These are phyloP conservation scores for Sisor rabdophorus DNA, from an alignment of 2,113 vertebrate species.

Conservation along the genomic window DNA sequence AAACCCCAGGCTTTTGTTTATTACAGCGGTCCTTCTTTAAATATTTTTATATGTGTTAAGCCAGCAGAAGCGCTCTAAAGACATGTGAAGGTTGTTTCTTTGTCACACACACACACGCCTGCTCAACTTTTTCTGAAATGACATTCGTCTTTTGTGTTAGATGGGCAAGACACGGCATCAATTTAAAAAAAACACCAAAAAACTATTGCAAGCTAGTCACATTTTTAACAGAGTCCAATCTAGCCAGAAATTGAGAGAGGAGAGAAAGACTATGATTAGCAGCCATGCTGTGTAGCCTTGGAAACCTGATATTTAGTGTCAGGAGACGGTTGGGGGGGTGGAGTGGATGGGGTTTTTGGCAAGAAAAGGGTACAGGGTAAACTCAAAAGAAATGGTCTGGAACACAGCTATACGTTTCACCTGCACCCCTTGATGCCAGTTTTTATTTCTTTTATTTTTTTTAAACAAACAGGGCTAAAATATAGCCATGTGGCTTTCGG, in stretches of 20 bases:
- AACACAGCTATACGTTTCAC: slow-evolving; percentile 44
- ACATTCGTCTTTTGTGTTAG: not conserved
- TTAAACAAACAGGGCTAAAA: not conserved
- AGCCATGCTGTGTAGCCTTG: slow-evolving; percentile 58
- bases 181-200: too few species aligned
- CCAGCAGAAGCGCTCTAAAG: not conserved
- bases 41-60: not conserved
- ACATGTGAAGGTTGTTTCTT: not conserved
- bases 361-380: slow-evolving; percentile 12
- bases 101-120: not conserved
- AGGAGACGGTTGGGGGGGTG: slow-evolving; percentile 29
- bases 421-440: slow-evolving; percentile 30
- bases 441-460: too few species aligned
- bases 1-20: slow-evolving; percentile 34
- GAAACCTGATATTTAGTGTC: slow-evolving; percentile 58
- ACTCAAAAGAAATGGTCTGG: slow-evolving; percentile 54
- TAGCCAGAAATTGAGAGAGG: not conserved
- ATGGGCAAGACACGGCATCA: slow-evolving; percentile 6
- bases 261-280: slow-evolving; percentile 49
- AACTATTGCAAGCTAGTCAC: slow-evolving; percentile 37
- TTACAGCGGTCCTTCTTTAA: slow-evolving; percentile 36
- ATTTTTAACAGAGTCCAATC: slow-evolving; percentile 45
- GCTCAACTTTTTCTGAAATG: not conserved
- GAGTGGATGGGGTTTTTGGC: slow-evolving; percentile 19
- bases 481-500: slow-evolving; percentile 29